Evolutionary conservation across 2,113 vertebrate genomes (phyloP).

Genomic region (Gorilla gorilla): DNA sequence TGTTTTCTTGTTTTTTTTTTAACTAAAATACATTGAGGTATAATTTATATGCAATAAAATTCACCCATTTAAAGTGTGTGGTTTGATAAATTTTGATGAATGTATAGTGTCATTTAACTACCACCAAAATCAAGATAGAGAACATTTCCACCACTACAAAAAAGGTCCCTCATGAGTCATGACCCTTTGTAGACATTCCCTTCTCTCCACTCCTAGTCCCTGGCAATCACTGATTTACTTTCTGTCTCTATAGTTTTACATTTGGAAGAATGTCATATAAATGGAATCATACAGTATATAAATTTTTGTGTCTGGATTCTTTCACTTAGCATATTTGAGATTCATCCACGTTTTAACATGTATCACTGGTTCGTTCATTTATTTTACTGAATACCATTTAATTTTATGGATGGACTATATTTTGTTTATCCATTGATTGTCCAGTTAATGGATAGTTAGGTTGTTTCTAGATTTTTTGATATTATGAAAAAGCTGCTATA

Average conservation of each 20-base stretch:
- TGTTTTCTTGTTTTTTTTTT: neutral
- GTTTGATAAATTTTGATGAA: neutral
- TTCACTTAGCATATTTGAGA: neutral
- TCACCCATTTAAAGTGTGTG: neutral
- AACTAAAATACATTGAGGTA: neutral
- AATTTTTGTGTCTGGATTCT: neutral
- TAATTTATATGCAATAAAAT: neutral
- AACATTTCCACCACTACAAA: neutral
- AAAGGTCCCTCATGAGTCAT: neutral
- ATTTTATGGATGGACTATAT: neutral
- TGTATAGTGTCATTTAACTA: neutral
- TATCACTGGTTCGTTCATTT: neutral
- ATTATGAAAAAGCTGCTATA: neutral
- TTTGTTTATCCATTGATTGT: neutral
- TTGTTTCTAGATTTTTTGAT: constrained; percentile 8
- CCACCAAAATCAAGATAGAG: neutral
- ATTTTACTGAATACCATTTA: neutral
- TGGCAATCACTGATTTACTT: neutral
- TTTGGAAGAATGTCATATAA: neutral
- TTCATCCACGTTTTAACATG: neutral
- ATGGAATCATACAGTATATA: neutral
- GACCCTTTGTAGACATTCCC: neutral
- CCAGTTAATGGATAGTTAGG: neutral
- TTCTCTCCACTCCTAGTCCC: neutral
- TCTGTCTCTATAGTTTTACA: neutral